Conservation (phyloP, 2,113 vertebrate species). For the Capricornis sumatraensis region DNA sequence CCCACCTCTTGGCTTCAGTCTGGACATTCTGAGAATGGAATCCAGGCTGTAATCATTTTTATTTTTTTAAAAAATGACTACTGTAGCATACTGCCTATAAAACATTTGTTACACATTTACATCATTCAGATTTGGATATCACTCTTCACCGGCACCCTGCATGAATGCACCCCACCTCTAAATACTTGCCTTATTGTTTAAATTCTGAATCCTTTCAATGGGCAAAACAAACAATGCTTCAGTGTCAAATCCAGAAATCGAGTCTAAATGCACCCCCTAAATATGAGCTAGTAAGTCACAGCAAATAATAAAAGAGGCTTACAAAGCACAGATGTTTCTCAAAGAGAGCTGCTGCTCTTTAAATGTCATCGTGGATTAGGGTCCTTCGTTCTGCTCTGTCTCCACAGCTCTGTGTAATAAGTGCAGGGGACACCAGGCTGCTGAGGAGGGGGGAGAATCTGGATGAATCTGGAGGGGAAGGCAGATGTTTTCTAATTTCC, state of each 20-base stretch:
- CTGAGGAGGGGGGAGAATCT: background rate
- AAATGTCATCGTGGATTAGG: background rate
- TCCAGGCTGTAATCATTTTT: background rate
- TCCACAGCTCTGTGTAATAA: background rate
- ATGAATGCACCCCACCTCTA: background rate
- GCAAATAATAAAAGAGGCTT: background rate
- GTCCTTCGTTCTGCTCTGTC: background rate
- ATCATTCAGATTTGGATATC: background rate
- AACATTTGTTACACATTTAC: background rate
- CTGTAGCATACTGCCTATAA: background rate
- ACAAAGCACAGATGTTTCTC: background rate
- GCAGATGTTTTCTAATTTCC: background rate
- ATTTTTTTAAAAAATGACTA: background rate
- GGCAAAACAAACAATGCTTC: background rate
- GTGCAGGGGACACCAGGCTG: background rate
- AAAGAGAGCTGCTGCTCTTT: background rate
- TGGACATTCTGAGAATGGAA: background rate
- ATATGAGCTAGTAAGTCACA: background rate
- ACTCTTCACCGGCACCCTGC: background rate
- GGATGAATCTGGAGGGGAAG: background rate
- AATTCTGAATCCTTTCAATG: background rate
- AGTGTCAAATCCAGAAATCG: background rate
- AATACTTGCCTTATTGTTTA: background rate
- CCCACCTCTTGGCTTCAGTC: background rate
- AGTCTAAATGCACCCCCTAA: background rate